A percentile compares a stretch with the other conserved stretches of the same genome.
These are phyloP conservation scores for Panurus biarmicus DNA, from an alignment of 2,113 vertebrate genomes.

Conservation along the genomic window DNA sequence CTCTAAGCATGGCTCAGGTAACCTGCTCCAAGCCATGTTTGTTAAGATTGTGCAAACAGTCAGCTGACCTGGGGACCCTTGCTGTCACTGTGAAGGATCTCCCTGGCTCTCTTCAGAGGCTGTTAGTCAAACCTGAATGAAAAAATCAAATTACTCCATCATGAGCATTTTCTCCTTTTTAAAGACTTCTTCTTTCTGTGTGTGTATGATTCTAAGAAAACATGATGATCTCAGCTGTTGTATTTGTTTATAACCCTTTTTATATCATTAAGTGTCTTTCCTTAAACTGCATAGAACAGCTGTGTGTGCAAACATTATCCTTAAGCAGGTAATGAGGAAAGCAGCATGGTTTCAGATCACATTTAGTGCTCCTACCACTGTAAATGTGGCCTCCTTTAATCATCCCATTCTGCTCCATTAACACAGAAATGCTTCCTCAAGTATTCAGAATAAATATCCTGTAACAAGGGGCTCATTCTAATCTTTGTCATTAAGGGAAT, in stretches of 20 bases:
- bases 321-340: neutral
- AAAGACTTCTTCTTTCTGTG: neutral
- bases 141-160: neutral
- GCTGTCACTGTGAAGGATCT: neutral
- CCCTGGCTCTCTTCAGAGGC: neutral
- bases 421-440: neutral
- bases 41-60: neutral
- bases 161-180: neutral
- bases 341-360: neutral
- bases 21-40: neutral
- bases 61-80: neutral
- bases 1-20: neutral
- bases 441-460: neutral
- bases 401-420: neutral
- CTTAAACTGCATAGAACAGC: neutral
- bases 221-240: fast-evolving
- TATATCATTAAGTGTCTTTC: neutral
- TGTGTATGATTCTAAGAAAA: neutral
- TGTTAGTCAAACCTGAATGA: neutral
- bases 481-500: neutral
- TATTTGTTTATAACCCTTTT: neutral
- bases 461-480: neutral
- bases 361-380: neutral
- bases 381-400: neutral
- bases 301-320: neutral